Evolutionary conservation across 2,113 vertebrate genomes (phyloP).

Genomic region (Corythaeola cristata): DNA sequence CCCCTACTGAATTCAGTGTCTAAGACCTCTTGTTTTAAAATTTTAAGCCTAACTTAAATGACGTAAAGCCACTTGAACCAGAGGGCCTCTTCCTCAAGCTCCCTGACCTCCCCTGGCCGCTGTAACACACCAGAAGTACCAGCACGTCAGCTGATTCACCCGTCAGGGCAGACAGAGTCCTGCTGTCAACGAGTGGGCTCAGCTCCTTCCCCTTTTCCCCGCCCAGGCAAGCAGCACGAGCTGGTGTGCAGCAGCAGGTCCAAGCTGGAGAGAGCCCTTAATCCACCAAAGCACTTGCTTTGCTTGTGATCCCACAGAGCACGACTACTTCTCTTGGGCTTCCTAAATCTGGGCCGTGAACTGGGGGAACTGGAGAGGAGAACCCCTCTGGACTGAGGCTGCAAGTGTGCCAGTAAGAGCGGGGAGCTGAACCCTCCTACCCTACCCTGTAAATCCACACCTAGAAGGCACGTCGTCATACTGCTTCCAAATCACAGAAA

Average conservation of each 20-base stretch:
- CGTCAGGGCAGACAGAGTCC: neutral
- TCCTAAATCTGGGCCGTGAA: neutral
- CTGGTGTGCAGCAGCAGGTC: neutral
- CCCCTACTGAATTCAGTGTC: neutral
- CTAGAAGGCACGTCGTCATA: rapidly evolving
- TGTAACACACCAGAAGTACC: neutral
- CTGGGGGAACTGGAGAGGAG: neutral
- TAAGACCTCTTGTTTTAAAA: neutral
- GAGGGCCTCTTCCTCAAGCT: neutral
- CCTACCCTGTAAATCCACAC: neutral
- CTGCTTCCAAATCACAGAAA: neutral
- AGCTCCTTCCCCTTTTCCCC: neutral
- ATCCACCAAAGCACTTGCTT: neutral
- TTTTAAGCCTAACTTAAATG: neutral
- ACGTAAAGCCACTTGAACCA: neutral
- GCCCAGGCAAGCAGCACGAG: neutral
- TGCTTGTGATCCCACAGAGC: neutral
- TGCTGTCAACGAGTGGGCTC: neutral
- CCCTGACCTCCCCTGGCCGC: neutral
- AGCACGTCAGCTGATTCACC: neutral
- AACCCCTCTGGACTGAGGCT: neutral
- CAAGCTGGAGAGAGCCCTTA: neutral
- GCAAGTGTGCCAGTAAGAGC: neutral
- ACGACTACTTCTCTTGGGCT: neutral
- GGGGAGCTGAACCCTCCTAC: neutral